Percentiles rank a stretch among this genome's conserved stretches.
phyloP scores from a whole-genome alignment of 2,888 invertebrate genomes.

The Plebejus melissa region DNA sequence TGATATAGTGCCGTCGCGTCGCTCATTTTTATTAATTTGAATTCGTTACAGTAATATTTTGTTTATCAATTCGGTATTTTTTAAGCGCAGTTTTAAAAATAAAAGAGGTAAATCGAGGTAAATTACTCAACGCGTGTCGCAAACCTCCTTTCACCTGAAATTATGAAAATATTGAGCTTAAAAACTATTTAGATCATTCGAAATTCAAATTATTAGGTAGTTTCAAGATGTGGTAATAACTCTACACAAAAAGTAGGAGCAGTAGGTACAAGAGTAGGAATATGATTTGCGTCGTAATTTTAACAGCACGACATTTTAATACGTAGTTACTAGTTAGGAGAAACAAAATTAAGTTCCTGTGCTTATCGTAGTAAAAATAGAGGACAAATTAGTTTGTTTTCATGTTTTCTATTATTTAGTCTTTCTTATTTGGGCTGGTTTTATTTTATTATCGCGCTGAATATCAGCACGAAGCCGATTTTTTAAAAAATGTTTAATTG shows the following conservation, averaged over 20 bases:
- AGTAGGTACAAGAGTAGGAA: not conserved
- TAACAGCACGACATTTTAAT: not conserved
- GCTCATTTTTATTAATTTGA: not conserved
- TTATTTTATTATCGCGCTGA: not conserved
- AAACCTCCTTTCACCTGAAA: not conserved
- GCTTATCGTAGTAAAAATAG: not conserved
- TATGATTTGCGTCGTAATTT: not conserved
- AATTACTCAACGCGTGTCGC: not conserved
- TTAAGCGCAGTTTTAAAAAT: not conserved
- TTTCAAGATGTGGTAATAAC: conserved; percentile 1
- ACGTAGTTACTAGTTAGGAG: not conserved
- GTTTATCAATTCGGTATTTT: not conserved
- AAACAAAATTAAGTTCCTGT: not conserved
- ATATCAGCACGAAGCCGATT: too few relatives aligned
- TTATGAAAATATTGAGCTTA: conserved; percentile 11
- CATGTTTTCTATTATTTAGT: not conserved
- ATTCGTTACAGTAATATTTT: not conserved
- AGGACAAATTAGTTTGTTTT: not conserved
- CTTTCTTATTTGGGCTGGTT: not conserved
- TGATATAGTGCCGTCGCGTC: not conserved
- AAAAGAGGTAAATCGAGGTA: not conserved
- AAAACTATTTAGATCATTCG: conserved; percentile 9
- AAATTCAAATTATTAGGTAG: not conserved
- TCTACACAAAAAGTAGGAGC: not conserved
- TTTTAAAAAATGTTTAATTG: too few relatives aligned